Percentiles rank a stretch among this genome's conserved stretches.
Conservation (phyloP, 2,888 invertebrate genomes). For the Tromatobia lineatoria region DNA sequence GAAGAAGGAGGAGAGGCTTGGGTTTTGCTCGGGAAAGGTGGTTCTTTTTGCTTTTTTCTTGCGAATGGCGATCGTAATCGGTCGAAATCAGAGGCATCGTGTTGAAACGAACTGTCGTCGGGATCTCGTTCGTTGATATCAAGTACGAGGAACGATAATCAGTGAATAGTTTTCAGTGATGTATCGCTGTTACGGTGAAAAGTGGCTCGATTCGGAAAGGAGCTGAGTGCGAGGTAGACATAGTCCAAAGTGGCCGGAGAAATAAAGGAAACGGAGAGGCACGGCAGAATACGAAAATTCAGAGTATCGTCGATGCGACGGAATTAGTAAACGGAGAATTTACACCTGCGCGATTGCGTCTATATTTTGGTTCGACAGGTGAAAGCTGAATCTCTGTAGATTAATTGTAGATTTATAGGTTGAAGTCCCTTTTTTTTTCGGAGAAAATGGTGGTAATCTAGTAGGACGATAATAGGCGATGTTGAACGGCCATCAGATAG, state of each 20-base stretch:
- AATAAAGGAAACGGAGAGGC: conserved; percentile 19
- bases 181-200: conserved; percentile 36
- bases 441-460: conserved; percentile 3
- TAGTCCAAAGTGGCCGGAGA: conserved; percentile 10
- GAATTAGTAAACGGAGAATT: conserved; percentile 2
- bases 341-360: conserved; percentile 39
- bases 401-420: conserved; percentile 18
- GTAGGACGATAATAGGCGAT: background rate
- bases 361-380: conserved; percentile 48
- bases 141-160: conserved; percentile 11
- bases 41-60: background rate
- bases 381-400: conserved; percentile 56
- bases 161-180: conserved; percentile 59
- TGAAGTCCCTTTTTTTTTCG: conserved; percentile 15
- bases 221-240: conserved; percentile 46
- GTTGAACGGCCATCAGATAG: conserved; percentile 14
- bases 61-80: conserved; percentile 50
- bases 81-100: conserved; percentile 49
- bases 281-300: conserved; percentile 3
- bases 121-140: conserved; percentile 19
- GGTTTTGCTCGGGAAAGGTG: background rate
- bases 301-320: background rate
- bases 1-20: background rate
- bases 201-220: conserved; percentile 39
- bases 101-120: conserved; percentile 17